These are phyloP conservation scores for Himalopsyche tibetana DNA, from an alignment of 2,888 invertebrate species.

Conservation along the genomic window DNA sequence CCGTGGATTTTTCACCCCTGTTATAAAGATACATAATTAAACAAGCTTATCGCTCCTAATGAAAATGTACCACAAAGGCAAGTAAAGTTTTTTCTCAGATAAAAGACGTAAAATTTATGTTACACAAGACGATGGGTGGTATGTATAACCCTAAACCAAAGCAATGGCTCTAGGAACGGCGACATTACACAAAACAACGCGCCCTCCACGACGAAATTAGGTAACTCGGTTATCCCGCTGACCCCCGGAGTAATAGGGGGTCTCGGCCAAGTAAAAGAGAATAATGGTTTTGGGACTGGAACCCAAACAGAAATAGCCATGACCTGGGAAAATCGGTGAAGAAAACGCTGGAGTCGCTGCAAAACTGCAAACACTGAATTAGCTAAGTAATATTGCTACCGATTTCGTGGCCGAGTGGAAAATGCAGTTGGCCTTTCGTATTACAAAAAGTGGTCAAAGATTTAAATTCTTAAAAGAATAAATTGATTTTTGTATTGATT, in stretches of 20 bases:
- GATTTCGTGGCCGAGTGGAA: too few species aligned
- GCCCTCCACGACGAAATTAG: constrained; percentile 26
- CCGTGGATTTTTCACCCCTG: too few species aligned
- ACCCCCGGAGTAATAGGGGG: constrained; percentile 11
- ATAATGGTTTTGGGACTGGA: background rate
- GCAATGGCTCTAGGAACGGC: constrained; percentile 3
- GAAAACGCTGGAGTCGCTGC: background rate
- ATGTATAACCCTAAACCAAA: background rate
- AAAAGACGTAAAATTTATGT: constrained; percentile 9
- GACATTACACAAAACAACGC: constrained; percentile 5
- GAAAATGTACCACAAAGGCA: too few species aligned
- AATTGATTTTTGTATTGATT: too few species aligned
- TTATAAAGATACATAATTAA: too few species aligned
- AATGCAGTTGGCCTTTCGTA: too few species aligned
- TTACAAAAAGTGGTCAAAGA: too few species aligned
- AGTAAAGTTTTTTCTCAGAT: background rate
- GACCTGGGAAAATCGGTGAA: background rate
- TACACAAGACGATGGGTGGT: constrained; percentile 21
- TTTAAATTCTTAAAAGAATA: too few species aligned
- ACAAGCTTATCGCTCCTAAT: too few species aligned
- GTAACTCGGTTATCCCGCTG: constrained; percentile 22
- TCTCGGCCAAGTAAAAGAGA: constrained; percentile 2
- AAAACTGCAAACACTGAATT: background rate
- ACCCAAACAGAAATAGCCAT: constrained; percentile 29
- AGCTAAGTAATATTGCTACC: too few species aligned